Evolutionary conservation across 2,888 invertebrate genomes (phyloP), one percentile per base, ranked within the genome.

Genomic region (Melangyna quadrimaculata): DNA sequence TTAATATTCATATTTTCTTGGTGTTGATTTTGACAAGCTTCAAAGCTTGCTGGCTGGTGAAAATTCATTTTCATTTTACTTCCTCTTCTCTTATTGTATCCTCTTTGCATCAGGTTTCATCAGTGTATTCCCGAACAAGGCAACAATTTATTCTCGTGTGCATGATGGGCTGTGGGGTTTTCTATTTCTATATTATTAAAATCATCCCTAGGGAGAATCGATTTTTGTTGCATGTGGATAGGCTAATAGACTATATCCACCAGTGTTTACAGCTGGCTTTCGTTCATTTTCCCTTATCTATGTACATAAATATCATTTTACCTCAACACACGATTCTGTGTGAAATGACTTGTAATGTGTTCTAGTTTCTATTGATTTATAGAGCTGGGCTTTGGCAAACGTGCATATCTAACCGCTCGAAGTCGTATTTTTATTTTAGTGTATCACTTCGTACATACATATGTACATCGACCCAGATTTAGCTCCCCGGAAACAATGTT

Each of bases 361-460:
- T 65, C 65, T 78, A 83, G 70, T 79, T 83, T 78, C 65, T 74
- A 79, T 83, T 74, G 74, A 83, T 79, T 83, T 71, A 74, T 70
- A 74, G 74, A 79, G 27, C 74, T 65, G 35, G 65, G 63, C 61
- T 70, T 83, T 71, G 45, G 35, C 35, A 70, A 74, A 79, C 70
- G 79, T 57, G 45, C 69, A 70, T 65, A 74, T 57, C 63, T 57
- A 55, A 59, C 17, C 14, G 2, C 14, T 5, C 7, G 35, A 8
- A 71, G 55, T 63, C 63, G 73, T 73, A 74, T 57, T 70, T 78
- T 73, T 72, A 55, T 78, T 72, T 78, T 78, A 24, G 78, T 63
- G 55, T 63, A 29, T 72, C 55, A 22, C n/a, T n/a, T 69, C 69
- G 27, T 57, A 61, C 48, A 63, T 78, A 73, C 78, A 82, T n/a